These are phyloP conservation scores for Notothenia rossii DNA, from an alignment of 2,113 vertebrate species.

Conservation along the genomic window DNA sequence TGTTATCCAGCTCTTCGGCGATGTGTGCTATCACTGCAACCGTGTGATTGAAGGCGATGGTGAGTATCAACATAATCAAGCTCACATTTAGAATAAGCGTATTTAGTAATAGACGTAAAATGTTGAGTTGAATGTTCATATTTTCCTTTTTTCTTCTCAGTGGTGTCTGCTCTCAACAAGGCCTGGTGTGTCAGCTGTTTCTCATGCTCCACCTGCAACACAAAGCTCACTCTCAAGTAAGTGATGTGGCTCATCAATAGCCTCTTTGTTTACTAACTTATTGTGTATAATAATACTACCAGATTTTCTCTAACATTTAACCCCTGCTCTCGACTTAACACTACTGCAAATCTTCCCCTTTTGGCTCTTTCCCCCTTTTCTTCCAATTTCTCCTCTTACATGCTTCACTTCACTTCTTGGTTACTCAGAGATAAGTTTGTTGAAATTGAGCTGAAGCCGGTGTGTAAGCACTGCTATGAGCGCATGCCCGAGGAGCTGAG, in stretches of 20 bases:
- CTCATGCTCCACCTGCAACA: conserved; percentile 98
- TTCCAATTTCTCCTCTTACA: conserved; percentile 71
- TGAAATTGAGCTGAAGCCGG: conserved; percentile 97
- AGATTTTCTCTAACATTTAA: conserved; percentile 12
- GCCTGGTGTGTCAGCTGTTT: conserved; percentile 99
- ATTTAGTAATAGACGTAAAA: conserved; percentile 14
- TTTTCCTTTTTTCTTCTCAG: conserved; percentile 74
- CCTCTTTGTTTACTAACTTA: not conserved
- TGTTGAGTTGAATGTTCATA: not conserved
- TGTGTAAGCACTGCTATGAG: conserved; percentile 98
- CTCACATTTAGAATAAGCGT: not conserved
- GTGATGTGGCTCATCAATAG: conserved; percentile 61
- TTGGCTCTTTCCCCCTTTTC: conserved; percentile 35
- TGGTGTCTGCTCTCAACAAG: conserved; percentile 98
- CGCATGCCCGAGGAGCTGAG: conserved; percentile 98
- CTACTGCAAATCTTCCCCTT: conserved; percentile 60
- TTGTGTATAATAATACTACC: not conserved
- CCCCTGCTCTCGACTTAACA: conserved; percentile 16
- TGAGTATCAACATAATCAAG: conserved; percentile 77
- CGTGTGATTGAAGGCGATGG: conserved; percentile 99
- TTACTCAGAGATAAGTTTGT: conserved; percentile 96
- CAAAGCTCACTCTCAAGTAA: conserved; percentile 99
- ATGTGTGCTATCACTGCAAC: conserved; percentile 99
- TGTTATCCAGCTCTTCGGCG: conserved; percentile 92
- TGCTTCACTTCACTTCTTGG: conserved; percentile 53